These are phyloP conservation scores for Heliconius eleuchia DNA, from an alignment of 1,140 invertebrate genomes.

Conservation along the genomic window DNA sequence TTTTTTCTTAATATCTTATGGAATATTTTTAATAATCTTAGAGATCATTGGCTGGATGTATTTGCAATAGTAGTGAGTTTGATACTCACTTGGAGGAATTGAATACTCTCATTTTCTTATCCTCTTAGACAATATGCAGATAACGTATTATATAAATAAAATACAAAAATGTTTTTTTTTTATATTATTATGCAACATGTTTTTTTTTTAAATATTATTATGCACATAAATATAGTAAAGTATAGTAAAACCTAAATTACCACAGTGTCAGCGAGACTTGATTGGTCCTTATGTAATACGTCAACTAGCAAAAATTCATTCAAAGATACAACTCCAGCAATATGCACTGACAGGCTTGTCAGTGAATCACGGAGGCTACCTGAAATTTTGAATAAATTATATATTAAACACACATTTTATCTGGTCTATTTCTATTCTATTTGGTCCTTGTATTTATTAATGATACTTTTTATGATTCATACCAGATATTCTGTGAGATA, in stretches of 20 bases:
- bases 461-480: background rate
- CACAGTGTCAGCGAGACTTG: conserved; percentile 76
- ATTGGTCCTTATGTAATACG: conserved; percentile 70
- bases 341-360: conserved; percentile 66
- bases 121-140: too few relatives aligned
- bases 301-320: conserved; percentile 74
- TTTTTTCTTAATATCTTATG: too few relatives aligned
- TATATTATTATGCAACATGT: too few relatives aligned
- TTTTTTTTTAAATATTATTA: background rate
- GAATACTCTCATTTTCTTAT: too few relatives aligned
- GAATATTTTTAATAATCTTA: too few relatives aligned
- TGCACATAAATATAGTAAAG: too few relatives aligned
- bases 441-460: background rate
- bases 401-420: background rate
- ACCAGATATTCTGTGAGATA: too few relatives aligned
- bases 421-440: background rate
- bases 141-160: too few relatives aligned
- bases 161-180: background rate
- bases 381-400: conserved; percentile 47
- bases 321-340: conserved; percentile 66
- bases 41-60: too few relatives aligned
- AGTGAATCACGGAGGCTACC: conserved; percentile 87
- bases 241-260: conserved; percentile 54
- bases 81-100: too few relatives aligned
- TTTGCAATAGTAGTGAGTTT: too few relatives aligned